Evolutionary conservation across 2,113 vertebrate genomes (phyloP).

Genomic region (Pseudorasbora parva): DNA sequence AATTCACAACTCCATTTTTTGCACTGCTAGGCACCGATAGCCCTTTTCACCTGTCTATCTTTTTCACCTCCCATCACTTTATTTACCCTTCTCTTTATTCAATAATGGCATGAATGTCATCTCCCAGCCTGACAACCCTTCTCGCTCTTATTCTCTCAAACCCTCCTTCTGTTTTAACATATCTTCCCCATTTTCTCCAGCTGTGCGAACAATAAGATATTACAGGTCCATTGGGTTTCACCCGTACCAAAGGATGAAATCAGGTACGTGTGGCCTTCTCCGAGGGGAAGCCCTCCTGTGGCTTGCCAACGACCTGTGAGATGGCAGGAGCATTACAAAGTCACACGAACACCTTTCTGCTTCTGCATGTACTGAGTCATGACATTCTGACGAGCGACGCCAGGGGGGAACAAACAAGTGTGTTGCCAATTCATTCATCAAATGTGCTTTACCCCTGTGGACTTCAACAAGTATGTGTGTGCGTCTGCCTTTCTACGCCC

Average conservation of each 20-base stretch:
- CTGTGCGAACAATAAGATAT: conserved; percentile 47
- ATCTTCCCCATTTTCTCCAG: conserved; percentile 32
- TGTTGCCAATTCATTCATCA: conserved; percentile 75
- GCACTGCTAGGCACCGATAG: neutral
- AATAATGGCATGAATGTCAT: conserved; percentile 19
- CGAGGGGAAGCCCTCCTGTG: conserved; percentile 60
- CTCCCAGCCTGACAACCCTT: neutral
- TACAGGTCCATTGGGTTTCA: conserved; percentile 45
- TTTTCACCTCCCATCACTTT: conserved; percentile 19
- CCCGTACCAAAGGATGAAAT: conserved; percentile 41
- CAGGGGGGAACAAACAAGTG: conserved; percentile 69
- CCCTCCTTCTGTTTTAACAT: conserved; percentile 36
- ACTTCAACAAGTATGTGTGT: conserved; percentile 36
- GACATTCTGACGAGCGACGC: conserved; percentile 68
- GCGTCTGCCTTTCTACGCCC: conserved; percentile 45
- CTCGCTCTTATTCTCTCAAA: conserved; percentile 18
- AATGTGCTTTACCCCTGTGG: conserved; percentile 60
- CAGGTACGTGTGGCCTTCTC: conserved; percentile 46
- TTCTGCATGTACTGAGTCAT: conserved; percentile 66
- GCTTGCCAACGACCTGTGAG: conserved; percentile 47
- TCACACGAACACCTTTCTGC: conserved; percentile 65
- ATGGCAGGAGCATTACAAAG: conserved; percentile 64
- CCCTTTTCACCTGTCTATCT: conserved; percentile 1
- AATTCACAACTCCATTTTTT: neutral
- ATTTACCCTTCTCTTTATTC: conserved; percentile 13